Base-by-base conservation (phyloP, 1,140 invertebrate genomes). In the Meloidogyne floridensis region DNA sequence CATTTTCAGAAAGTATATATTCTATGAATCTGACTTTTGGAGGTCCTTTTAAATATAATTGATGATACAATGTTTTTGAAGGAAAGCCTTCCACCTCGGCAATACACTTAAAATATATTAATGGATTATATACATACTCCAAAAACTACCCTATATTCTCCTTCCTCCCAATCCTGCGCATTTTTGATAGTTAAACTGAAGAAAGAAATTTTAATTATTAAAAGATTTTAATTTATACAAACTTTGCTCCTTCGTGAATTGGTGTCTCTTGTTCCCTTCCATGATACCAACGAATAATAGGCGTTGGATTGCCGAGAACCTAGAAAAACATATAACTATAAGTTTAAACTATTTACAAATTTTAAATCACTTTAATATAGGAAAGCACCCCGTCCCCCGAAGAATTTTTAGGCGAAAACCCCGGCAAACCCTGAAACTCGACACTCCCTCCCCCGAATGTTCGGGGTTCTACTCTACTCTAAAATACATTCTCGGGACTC, bases 301-400 rank as follows among this genome's bases (percentile, higher is more conserved):
- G 87, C 13, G 75, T 70, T n/a, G 87, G 87, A 84, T 89, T 88
- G 18, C 88, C 86, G 0, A 83, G 72, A 42, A 88, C 59, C 59
- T 65, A 5, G 0, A n/a, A 6, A n/a, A 65, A 65, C 7, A n/a
- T 5, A 4, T n/a, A 65, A 32, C 32, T 32, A 32, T 32, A 32
- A 32, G 32, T 32, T 32, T 32, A 32, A 32, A 32, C 32, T 32
- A 32, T 32, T 32, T 32, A 32, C 32, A 32, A 32, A 32, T 32
- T 32, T 32, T 32, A 32, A 32, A 32, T 32, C 32, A 32, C 32
- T 32, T 32, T 32, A 32, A 32, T 32, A 32, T 32, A 32, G 32
- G 32, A 32, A 32, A 32, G 32, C 32, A 32, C 32, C 32, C 32
- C 32, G 32, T 32, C 32, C 32, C 32, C 32, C 32, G 32, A 32